These are phyloP conservation scores for Conus canariensis DNA, from an alignment of 2,888 invertebrate species.

Conservation along the genomic window DNA sequence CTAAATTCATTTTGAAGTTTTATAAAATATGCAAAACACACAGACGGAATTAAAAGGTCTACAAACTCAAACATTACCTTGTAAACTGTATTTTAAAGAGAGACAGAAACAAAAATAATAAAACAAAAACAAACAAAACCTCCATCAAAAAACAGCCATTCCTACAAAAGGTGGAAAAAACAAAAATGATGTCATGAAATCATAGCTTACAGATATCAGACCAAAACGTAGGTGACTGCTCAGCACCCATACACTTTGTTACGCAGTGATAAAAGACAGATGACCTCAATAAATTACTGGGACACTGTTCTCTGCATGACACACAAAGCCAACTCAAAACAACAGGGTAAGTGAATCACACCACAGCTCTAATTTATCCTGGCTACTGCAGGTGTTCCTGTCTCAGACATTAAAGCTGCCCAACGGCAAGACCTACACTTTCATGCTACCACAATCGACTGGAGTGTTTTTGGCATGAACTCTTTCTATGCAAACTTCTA, in stretches of 20 bases:
- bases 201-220: not conserved
- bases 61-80: too few species aligned
- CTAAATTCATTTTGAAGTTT: too few species aligned
- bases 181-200: not conserved
- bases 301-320: not conserved
- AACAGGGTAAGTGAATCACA: not conserved
- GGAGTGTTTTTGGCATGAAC: not conserved
- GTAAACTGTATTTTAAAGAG: not conserved
- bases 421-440: not conserved
- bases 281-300: not conserved
- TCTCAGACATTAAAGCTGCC: slow-evolving; percentile 4
- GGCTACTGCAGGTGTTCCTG: not conserved
- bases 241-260: slow-evolving; percentile 16
- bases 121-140: not conserved
- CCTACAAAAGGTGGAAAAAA: not conserved
- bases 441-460: not conserved
- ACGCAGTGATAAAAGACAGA: slow-evolving; percentile 4
- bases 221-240: not conserved
- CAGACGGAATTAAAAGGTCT: too few species aligned
- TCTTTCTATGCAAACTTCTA: not conserved
- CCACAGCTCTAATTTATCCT: not conserved
- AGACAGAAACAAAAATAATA: not conserved
- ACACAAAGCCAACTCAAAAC: not conserved
- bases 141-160: not conserved
- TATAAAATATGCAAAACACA: not conserved